Evolutionary conservation across 2,888 invertebrate genomes (phyloP).

Genomic region (Xestoiulus laeticollis): DNA sequence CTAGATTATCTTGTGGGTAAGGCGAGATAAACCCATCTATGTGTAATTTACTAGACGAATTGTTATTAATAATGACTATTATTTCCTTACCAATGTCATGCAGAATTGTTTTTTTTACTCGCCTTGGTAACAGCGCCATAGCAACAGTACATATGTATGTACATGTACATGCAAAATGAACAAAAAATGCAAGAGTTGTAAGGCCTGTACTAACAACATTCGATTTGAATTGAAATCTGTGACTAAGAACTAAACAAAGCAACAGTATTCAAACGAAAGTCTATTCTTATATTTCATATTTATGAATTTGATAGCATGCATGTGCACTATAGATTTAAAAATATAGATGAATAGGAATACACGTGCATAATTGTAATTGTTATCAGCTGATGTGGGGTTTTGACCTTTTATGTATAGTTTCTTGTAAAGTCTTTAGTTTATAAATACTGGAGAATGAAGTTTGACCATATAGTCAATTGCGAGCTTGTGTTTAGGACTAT

Average conservation of each 20-base stretch:
- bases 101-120: background rate
- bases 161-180: background rate
- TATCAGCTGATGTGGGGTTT: too few species aligned
- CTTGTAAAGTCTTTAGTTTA: too few species aligned
- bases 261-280: background rate
- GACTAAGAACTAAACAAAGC: background rate
- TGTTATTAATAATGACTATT: constrained; percentile 34
- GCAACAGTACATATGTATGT: background rate
- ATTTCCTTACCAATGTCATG: constrained; percentile 29
- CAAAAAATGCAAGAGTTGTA: background rate
- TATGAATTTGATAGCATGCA: too few species aligned
- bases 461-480: too few species aligned
- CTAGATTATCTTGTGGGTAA: background rate
- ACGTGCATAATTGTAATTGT: too few species aligned
- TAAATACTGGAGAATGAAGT: too few species aligned
- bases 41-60: background rate
- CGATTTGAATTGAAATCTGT: background rate
- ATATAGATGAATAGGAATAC: too few species aligned
- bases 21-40: background rate
- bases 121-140: constrained; percentile 21
- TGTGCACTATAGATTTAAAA: too few species aligned
- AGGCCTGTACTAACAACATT: background rate
- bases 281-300: too few species aligned
- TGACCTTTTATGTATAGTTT: too few species aligned
- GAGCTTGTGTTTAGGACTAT: too few species aligned